Evolutionary conservation across 2,888 invertebrate species (phyloP).

Genomic region (Polydrusus tereticollis): DNA sequence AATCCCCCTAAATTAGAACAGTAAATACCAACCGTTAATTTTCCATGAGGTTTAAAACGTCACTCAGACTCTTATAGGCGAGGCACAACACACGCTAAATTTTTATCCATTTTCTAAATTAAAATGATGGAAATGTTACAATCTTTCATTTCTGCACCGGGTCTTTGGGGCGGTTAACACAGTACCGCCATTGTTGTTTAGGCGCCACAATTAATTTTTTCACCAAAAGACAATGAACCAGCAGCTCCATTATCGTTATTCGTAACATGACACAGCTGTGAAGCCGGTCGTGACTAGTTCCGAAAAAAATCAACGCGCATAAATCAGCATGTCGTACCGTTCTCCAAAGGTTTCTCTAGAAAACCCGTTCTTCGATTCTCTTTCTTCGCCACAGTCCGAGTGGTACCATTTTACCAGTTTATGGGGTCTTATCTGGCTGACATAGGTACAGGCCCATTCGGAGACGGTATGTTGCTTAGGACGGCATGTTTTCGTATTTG

Average conservation of each 20-base stretch:
- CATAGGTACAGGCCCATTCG: not conserved
- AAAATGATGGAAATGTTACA: too few relatives aligned
- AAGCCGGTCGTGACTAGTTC: conserved; percentile 41
- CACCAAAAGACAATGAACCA: conserved; percentile 10
- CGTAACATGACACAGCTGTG: conserved; percentile 38
- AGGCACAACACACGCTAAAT: too few relatives aligned
- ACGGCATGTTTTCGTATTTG: too few relatives aligned
- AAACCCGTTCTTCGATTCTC: conserved; percentile 39
- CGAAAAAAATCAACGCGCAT: conserved; percentile 35
- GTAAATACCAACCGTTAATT: too few relatives aligned
- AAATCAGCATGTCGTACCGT: conserved; percentile 43
- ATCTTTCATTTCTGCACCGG: too few relatives aligned
- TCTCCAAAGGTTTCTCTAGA: conserved; percentile 39
- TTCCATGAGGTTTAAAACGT: too few relatives aligned
- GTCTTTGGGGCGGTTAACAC: too few relatives aligned
- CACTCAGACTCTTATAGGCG: too few relatives aligned
- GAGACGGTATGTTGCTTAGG: too few relatives aligned
- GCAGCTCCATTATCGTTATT: conserved; percentile 32
- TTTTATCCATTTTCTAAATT: too few relatives aligned
- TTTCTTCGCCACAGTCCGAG: conserved; percentile 3
- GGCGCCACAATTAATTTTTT: conserved; percentile 2
- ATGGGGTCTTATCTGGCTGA: conserved; percentile 16
- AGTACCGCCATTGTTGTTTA: too few relatives aligned
- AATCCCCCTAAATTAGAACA: too few relatives aligned
- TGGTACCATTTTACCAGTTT: conserved; percentile 33